Base-by-base conservation (phyloP, 2,113 vertebrate species). In the Ciconia maguari region DNA sequence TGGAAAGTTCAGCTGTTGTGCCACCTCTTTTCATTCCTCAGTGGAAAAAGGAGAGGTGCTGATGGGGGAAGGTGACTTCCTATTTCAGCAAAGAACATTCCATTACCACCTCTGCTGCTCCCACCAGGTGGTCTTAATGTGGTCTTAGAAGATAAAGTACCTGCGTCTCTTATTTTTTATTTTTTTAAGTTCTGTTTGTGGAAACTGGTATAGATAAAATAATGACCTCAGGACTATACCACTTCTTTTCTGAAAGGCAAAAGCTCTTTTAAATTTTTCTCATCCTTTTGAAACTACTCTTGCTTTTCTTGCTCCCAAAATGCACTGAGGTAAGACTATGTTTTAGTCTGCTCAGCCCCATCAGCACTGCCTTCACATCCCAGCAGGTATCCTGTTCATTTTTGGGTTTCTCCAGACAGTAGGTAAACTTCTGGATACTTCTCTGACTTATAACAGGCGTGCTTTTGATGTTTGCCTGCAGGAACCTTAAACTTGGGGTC, bases 391-490 rank as follows among this genome's bases (percentile, higher is more conserved):
- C 41, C 36, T 71, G 76, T 58, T 93, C 81, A 66, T 89, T 91
- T 94, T 69, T 51, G 44, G 51, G 79, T 71, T 81, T 84, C 77
- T 94, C 82, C 66, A 89, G 85, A 87, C 38, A 90, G 79, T 58
- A 78, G 34, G 66, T 93, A 95, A 96, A 97, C 89, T 96, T 96
- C 82, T 77, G 84, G 93, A 74, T 90, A 90, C 69, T 84, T 64
- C 57, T 69, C 78, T 89, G 94, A 58, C 86, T 95, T 96, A 51
- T 24, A 62, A 87, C 38, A 92, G 85, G 55, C 5, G 4, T 58
- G 42, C 75, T 93, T 97, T 96, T 96, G 52, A 93, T 81, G 90
- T 93, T 69, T 97, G 66, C 82, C 94, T 86, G 84, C 69, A 95
- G 84, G 84, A 95, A 93, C 54, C 71, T 94, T 94, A 92, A 92